phyloP scores from a whole-genome alignment of 1,140 invertebrate genomes.

The Anastrepha ludens region DNA sequence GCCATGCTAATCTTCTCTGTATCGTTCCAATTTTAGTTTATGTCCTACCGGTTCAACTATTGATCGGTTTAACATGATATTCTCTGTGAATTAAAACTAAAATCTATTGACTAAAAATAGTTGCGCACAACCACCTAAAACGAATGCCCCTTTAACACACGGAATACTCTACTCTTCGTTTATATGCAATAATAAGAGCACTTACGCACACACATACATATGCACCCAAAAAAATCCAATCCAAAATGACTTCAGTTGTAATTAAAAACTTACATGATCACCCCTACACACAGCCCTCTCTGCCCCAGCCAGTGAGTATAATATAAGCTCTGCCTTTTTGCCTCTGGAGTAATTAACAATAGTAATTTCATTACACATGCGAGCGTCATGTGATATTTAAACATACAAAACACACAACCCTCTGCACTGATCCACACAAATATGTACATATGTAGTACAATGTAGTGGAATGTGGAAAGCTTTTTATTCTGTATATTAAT shows the following conservation, averaged over 20 bases:
- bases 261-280: constrained; percentile 35
- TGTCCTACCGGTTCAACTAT: no score
- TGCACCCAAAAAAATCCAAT: background rate
- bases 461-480: constrained; percentile 1
- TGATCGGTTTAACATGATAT: no score
- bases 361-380: constrained; percentile 31
- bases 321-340: background rate
- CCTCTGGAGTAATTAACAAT: constrained; percentile 11
- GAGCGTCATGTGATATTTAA: background rate
- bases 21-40: constrained; percentile 87
- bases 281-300: background rate
- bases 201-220: background rate
- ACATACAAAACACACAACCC: background rate
- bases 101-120: no score
- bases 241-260: background rate
- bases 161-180: no score
- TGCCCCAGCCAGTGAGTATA: background rate
- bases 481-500: constrained; percentile 4
- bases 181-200: no score
- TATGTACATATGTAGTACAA: background rate
- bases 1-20: constrained; percentile 79
- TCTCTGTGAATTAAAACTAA: no score
- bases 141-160: no score
- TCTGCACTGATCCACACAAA: background rate
- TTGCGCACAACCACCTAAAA: no score